Evolutionary conservation across 2,888 invertebrate species (phyloP), one percentile per base, ranked within the genome.

Genomic region (Noctua janthina): DNA sequence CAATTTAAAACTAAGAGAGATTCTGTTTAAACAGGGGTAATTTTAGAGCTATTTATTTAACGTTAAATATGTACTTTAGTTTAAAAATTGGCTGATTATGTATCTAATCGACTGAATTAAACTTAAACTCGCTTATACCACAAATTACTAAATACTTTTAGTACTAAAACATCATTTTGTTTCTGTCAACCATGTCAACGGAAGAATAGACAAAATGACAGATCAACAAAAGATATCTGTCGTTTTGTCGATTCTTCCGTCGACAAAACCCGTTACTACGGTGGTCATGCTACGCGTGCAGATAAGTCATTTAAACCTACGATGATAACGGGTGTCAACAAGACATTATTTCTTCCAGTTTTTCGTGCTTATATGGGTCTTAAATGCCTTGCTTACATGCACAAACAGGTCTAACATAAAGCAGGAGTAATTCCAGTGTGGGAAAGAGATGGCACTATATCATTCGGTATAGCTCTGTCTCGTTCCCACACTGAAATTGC

Each of bases 11-110:
- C 2, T 17, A 43, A 15, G 2, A 35, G 35, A 76, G 39, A 83
- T 76, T 80, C 10, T 35, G 54, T 39, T 29, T 11, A 29, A 39
- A 23, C 23, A 76, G 49, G 66, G 83, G 56, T 67, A 11, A n/a
- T 56, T 75, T 49, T 46, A 51, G 7, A 54, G 11, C 1, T 54
- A 11, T 43, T 51, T 17, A 43, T 43, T 69, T n/a, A 17, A 0
- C 0, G 29, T 74, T 35, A 15, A 64, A 17, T 20, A 49, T 10
- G 4, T 20, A 20, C 10, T 46, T 6, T 51, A 35, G 6, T 77
- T 59, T 77, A 8, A 20, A 49, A 35, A 49, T 7, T 20, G n/a
- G 6, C 35, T 51, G 29, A 64, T 29, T 64, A 51, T 51, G 64
- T 43, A 13, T 29, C 7, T 0, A 51, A 77, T 43, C 29, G 79